phyloP scores from a whole-genome alignment of 2,113 vertebrate species.

The Melanostigma gelatinosum region DNA sequence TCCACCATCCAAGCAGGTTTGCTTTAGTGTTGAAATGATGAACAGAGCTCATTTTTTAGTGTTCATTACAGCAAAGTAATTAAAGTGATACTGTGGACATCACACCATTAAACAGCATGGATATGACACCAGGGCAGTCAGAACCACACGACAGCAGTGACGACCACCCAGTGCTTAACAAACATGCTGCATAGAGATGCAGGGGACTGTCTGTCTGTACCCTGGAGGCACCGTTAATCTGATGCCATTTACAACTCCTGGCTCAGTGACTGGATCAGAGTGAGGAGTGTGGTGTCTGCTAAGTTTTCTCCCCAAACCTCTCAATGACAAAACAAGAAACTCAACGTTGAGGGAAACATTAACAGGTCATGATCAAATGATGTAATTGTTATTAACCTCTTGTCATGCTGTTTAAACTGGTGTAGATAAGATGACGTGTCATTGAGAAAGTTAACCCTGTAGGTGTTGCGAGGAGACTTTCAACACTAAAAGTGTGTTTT shows the following conservation, averaged over 20 bases:
- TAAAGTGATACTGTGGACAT: conserved; percentile 35
- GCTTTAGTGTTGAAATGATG: not conserved
- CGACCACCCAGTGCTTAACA: conserved; percentile 61
- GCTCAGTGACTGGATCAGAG: conserved; percentile 58
- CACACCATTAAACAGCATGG: conserved; percentile 11
- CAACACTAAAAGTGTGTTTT: conserved; percentile 13
- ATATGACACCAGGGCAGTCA: conserved; percentile 46
- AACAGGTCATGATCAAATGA: conserved; percentile 52
- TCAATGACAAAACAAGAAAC: conserved; percentile 29
- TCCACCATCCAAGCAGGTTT: not conserved
- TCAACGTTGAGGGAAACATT: conserved; percentile 26
- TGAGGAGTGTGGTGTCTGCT: conserved; percentile 48
- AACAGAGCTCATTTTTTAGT: not conserved
- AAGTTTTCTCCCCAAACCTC: conserved; percentile 38
- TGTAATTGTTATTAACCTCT: conserved; percentile 24
- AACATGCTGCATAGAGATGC: conserved; percentile 62
- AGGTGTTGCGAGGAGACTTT: not conserved
- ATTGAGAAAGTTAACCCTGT: not conserved
- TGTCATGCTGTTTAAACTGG: conserved; percentile 22
- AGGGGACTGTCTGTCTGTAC: conserved; percentile 39
- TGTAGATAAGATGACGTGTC: not conserved
- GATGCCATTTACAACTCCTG: conserved; percentile 71
- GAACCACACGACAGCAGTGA: not conserved
- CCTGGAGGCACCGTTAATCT: conserved; percentile 69
- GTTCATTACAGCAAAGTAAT: conserved; percentile 55